Evolutionary conservation across 2,113 vertebrate species (phyloP).

Genomic region (Urocitellus parryii): DNA sequence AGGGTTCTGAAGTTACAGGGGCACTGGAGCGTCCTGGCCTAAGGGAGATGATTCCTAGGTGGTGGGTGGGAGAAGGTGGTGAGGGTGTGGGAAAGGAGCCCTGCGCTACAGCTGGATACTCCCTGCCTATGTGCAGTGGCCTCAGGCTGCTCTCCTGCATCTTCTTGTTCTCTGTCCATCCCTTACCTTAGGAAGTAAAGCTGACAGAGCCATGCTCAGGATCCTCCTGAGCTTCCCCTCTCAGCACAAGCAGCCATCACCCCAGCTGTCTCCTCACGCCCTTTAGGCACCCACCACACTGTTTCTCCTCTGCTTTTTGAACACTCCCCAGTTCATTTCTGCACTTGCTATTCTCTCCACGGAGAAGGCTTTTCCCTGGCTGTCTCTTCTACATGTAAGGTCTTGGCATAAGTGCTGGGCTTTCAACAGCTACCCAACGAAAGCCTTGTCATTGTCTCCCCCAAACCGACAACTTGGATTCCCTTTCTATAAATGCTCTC

Average conservation of each 20-base stretch:
- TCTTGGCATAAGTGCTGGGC: neutral
- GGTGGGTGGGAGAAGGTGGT: neutral
- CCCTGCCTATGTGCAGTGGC: fast-evolving
- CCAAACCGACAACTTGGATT: neutral
- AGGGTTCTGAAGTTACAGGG: neutral
- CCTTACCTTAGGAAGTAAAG: neutral
- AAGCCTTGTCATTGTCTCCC: neutral
- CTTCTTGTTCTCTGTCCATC: neutral
- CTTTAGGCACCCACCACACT: fast-evolving
- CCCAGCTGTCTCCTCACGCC: fast-evolving
- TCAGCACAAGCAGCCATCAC: neutral
- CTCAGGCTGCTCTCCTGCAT: fast-evolving
- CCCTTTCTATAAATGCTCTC: neutral
- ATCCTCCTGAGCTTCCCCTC: neutral
- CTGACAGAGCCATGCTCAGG: neutral
- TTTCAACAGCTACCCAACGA: neutral
- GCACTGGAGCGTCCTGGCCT: fast-evolving
- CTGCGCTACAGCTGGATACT: fast-evolving
- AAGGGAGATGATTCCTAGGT: neutral
- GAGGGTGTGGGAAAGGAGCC: fast-evolving
- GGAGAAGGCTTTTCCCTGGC: neutral
- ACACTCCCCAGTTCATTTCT: neutral
- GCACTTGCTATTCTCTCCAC: neutral
- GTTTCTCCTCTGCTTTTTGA: neutral
- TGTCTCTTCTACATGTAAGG: neutral